phyloP scores from a whole-genome alignment of 2,797 vertebrate genomes.

The Iguana delicatissima region DNA sequence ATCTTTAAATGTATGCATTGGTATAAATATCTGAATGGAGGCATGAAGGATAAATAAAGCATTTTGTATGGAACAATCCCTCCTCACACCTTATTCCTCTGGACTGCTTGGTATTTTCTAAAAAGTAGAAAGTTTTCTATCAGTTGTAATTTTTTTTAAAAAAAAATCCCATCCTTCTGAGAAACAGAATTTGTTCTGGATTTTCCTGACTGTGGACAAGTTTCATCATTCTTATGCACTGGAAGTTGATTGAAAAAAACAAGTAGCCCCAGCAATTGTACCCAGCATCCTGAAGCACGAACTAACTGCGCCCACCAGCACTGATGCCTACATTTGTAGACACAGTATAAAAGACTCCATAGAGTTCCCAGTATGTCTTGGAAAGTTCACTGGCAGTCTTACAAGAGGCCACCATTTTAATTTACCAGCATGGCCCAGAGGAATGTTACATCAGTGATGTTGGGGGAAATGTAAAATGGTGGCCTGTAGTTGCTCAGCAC shows the following conservation, averaged over 20 bases:
- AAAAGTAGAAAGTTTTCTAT: conserved; percentile 73
- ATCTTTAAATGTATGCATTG: conserved; percentile 98
- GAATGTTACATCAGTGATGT: not conserved
- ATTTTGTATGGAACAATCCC: conserved; percentile 96
- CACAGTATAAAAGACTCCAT: too few species aligned
- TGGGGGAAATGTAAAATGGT: not conserved
- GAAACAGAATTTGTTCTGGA: conserved; percentile 55
- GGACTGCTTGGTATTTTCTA: conserved; percentile 72
- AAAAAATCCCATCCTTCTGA: not conserved
- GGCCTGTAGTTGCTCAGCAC: too few species aligned
- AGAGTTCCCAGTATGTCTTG: not conserved
- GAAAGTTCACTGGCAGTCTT: too few species aligned
- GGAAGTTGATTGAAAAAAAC: not conserved
- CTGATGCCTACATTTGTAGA: not conserved
- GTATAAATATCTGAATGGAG: conserved; percentile 99
- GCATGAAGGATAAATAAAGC: conserved; percentile 99
- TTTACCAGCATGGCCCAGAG: too few species aligned
- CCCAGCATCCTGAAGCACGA: not conserved
- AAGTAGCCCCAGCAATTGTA: not conserved
- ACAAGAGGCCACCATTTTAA: not conserved
- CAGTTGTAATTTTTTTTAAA: conserved; percentile 56
- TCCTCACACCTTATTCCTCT: conserved; percentile 76
- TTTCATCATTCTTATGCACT: too few species aligned
- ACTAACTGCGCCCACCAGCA: not conserved
- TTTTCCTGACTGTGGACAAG: not conserved